phyloP scores from a whole-genome alignment of 1,140 invertebrate genomes.

The Limonius californicus region DNA sequence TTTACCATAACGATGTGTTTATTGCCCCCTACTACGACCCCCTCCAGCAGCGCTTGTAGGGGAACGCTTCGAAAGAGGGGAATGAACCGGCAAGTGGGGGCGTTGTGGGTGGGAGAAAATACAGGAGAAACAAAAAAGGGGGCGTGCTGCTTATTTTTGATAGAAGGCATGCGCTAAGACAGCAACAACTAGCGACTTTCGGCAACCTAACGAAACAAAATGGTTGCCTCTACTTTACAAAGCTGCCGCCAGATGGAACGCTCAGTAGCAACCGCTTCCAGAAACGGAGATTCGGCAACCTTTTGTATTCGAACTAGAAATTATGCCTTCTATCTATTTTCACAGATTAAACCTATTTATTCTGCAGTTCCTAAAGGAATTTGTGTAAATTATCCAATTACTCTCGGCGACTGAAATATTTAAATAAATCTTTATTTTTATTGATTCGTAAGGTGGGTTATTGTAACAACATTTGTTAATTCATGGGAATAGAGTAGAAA shows the following conservation, averaged over 20 bases:
- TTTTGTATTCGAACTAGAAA: no score
- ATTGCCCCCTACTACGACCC: slow-evolving; percentile 37
- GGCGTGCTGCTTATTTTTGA: slow-evolving; percentile 19
- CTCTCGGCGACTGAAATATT: no score
- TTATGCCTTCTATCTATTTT: no score
- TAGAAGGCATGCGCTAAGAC: slow-evolving; percentile 23
- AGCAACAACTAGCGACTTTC: slow-evolving; percentile 25
- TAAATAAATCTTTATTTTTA: no score
- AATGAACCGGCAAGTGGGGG: slow-evolving; percentile 17
- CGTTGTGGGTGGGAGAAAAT: neutral
- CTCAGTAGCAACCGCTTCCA: no score
- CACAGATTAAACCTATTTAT: no score
- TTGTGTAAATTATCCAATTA: no score
- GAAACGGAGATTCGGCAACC: no score
- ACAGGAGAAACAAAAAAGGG: slow-evolving; percentile 21
- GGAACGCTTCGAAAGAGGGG: slow-evolving; percentile 21
- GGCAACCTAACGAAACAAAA: slow-evolving; percentile 28
- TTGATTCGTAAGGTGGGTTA: no score
- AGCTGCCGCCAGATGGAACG: slow-evolving; percentile 16
- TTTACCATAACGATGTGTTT: slow-evolving; percentile 47
- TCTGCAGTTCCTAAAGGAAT: no score
- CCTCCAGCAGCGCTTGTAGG: slow-evolving; percentile 18
- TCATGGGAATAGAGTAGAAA: no score
- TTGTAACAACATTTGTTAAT: no score
- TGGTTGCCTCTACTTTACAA: slow-evolving; percentile 21